Conservation (phyloP, 1,140 invertebrate species). For the Penaeus chinensis region DNA sequence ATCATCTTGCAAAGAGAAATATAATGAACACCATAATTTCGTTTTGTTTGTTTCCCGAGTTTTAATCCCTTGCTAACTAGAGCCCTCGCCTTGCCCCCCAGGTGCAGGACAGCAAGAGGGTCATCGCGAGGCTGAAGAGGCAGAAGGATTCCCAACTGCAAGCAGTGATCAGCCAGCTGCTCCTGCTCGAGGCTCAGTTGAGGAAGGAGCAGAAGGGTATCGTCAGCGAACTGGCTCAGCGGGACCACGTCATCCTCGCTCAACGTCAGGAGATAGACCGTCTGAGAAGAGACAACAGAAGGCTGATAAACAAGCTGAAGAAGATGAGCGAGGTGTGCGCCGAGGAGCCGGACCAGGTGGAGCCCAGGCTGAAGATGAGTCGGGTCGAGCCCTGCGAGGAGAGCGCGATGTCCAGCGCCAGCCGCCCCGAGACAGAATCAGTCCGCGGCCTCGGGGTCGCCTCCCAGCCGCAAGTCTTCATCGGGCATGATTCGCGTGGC, state of each 20-base stretch:
- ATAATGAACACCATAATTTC: no score
- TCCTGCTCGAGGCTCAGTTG: slow-evolving; percentile 85
- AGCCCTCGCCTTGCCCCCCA: background rate
- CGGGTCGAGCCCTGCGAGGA: slow-evolving; percentile 50
- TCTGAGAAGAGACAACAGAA: slow-evolving; percentile 67
- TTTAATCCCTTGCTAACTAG: background rate
- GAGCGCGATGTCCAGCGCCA: slow-evolving; percentile 6
- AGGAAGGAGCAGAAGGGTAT: slow-evolving; percentile 89
- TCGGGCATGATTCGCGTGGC: slow-evolving; percentile 52
- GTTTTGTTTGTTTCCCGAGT: no score
- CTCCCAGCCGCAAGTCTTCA: slow-evolving; percentile 44
- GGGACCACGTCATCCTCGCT: slow-evolving; percentile 82
- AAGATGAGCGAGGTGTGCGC: slow-evolving; percentile 56
- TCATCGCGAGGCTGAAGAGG: slow-evolving; percentile 71
- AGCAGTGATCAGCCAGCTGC: slow-evolving; percentile 81
- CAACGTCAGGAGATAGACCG: slow-evolving; percentile 84
- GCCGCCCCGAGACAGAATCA: background rate
- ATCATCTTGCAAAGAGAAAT: no score
- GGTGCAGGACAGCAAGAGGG: slow-evolving; percentile 55
- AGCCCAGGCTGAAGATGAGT: slow-evolving; percentile 51
- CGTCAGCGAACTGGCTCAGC: slow-evolving; percentile 77
- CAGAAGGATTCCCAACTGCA: slow-evolving; percentile 81
- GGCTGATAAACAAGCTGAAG: slow-evolving; percentile 60
- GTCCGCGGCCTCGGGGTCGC: slow-evolving; percentile 6
- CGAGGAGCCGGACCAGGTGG: slow-evolving; percentile 14